Evolutionary conservation across 1,140 invertebrate species (phyloP), one percentile per base, ranked within the genome.

Genomic region (Rhagoletis zephyria): DNA sequence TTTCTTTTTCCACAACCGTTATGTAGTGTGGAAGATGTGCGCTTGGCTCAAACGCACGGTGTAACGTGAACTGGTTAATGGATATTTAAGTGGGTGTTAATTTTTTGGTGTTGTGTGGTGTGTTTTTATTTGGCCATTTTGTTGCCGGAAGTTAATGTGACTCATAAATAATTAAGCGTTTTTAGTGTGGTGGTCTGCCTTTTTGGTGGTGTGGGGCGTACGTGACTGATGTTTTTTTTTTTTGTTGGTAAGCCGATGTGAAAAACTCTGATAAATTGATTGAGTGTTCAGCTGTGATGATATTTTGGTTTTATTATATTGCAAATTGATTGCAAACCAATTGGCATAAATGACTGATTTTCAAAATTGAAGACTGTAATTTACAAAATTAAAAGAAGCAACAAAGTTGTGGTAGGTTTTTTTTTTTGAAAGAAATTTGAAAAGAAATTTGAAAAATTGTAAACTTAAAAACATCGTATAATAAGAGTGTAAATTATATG

Each of bases 11-110:
- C 48, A 81, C 48, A 56, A 14, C 67, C 42, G n/a, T 14, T n/a
- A 74, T 40, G 14, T 30, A 30, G 2, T 74, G 42, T 16, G 67
- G 40, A 6, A 16, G 59, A 70, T 87, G 51, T 56, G 64, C 67
- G 59, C n/a, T 65, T 61, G 45, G 42, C 19, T 19, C 60, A 74
- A 4, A 40, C 16, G 85, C 40, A 30, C 85, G 56, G 14, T 12
- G 59, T 14, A 85, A 61, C 56, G 30, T 63, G 63, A 67, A 19
- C 59, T 67, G 86, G 48, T 87, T 87, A 87, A 87, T 87, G 87
- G 87, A 51, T 87, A 81, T 87, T 87, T 87, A 87, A 87, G 87
- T 87, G 87, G 56, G 87, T 87, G 87, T 87, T 87, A 87, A 87
- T 87, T 65, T 87, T 86, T 65, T 87, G 63, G 70, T 42, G 56